Percentiles rank a stretch among this genome's conserved stretches.
Conservation (phyloP, 1,140 invertebrate genomes). For the Muscidifurax raptorellus region DNA sequence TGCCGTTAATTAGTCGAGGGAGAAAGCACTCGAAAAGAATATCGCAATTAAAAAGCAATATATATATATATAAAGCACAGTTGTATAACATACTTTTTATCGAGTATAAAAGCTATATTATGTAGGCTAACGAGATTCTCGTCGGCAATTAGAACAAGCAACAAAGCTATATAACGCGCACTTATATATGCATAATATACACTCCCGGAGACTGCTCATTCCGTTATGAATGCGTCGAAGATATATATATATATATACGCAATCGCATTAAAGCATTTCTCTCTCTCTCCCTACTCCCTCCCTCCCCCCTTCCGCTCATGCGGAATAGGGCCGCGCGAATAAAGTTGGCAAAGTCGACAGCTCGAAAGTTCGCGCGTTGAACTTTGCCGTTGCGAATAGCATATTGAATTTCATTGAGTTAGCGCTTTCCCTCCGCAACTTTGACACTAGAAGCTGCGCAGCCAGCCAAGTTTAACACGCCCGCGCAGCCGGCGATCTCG, state of each 20-base stretch:
- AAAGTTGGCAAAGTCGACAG: conserved; percentile 34
- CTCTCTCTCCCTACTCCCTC: too few species aligned
- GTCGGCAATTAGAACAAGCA: neutral
- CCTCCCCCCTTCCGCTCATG: too few species aligned
- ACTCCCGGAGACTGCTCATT: neutral
- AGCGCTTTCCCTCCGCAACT: conserved; percentile 16
- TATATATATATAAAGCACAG: too few species aligned
- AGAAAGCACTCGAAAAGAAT: neutral
- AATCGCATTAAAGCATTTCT: conserved; percentile 21
- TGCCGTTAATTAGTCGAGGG: conserved; percentile 25
- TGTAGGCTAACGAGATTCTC: neutral
- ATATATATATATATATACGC: too few species aligned
- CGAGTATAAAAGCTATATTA: too few species aligned
- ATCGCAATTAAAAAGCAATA: conserved; percentile 4
- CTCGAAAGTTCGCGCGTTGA: conserved; percentile 41
- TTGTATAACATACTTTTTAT: too few species aligned
- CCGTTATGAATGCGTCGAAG: neutral
- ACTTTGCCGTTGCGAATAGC: conserved; percentile 46
- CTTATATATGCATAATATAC: neutral
- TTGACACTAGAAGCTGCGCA: conserved; percentile 9
- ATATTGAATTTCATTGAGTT: conserved; percentile 54
- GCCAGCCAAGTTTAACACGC: too few species aligned
- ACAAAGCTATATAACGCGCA: neutral
- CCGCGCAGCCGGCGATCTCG: neutral
- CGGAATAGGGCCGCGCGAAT: neutral